Evolutionary conservation across 2,113 vertebrate genomes (phyloP).

Genomic region (Empidonax traillii): DNA sequence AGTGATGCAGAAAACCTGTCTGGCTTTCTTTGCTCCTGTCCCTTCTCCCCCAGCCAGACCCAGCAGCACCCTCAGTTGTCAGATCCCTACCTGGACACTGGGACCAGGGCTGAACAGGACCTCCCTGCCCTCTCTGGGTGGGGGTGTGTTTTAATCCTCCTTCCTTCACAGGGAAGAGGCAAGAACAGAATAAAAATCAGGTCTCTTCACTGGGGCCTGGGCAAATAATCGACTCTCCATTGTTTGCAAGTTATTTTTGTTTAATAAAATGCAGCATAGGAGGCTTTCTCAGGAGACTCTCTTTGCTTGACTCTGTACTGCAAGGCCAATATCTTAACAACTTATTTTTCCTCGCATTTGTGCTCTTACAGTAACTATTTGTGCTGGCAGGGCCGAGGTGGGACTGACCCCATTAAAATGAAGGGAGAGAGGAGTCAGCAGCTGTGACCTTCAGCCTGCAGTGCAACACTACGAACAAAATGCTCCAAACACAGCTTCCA

Average conservation of each 20-base stretch:
- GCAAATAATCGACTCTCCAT: neutral
- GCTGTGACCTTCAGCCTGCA: neutral
- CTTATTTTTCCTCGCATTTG: neutral
- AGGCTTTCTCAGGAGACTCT: neutral
- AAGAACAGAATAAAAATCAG: neutral
- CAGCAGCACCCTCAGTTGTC: neutral
- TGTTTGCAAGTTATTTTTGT: neutral
- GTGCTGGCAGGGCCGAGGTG: neutral
- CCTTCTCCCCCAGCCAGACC: neutral
- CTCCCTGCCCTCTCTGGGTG: neutral
- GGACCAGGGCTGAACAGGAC: neutral
- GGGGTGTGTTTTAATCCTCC: neutral
- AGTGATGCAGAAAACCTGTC: neutral
- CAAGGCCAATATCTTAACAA: constrained; percentile 35
- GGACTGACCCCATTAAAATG: neutral
- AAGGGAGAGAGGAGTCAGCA: neutral
- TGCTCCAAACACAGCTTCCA: neutral
- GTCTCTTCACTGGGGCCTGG: neutral
- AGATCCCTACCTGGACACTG: neutral
- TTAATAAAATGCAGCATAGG: constrained; percentile 4
- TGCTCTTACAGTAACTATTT: neutral
- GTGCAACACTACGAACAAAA: neutral
- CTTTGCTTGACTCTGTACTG: neutral
- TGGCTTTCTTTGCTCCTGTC: neutral
- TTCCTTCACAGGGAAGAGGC: neutral